These are phyloP conservation scores for Lasioglossum lativentre DNA, from an alignment of 2,888 invertebrate genomes.

Conservation along the genomic window DNA sequence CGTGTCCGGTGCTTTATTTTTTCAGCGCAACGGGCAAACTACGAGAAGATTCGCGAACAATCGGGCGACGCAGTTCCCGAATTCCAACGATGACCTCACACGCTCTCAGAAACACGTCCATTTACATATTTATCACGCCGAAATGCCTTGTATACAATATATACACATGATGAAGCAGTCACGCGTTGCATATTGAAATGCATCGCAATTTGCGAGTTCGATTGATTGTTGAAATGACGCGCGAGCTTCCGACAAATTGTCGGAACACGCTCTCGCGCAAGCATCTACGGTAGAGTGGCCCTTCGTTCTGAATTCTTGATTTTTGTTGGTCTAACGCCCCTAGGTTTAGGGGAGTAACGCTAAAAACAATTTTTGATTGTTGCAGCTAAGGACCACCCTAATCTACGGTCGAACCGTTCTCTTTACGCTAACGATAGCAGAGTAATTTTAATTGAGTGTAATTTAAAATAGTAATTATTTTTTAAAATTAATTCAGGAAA, in stretches of 20 bases:
- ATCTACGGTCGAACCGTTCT: neutral
- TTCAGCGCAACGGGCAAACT: neutral
- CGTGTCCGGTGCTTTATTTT: neutral
- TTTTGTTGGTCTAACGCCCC: neutral
- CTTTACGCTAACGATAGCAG: too few relatives aligned
- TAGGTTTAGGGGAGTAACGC: neutral
- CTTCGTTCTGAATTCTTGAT: neutral
- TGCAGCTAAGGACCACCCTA: neutral
- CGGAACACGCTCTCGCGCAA: neutral
- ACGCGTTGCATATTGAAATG: conserved; percentile 30
- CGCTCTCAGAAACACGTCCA: neutral
- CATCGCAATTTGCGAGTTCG: conserved; percentile 26
- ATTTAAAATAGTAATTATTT: too few relatives aligned
- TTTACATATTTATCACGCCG: conserved; percentile 9
- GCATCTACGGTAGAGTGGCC: neutral
- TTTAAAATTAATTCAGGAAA: too few relatives aligned
- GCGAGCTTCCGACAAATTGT: neutral
- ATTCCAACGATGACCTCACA: conserved; percentile 29
- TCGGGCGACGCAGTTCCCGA: neutral
- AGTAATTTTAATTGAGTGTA: too few relatives aligned
- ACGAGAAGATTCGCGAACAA: neutral
- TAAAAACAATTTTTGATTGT: neutral
- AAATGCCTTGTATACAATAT: conserved; percentile 37
- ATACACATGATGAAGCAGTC: conserved; percentile 39
- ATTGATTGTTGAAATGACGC: neutral